Evolutionary conservation across 1,140 invertebrate species (phyloP), one percentile per base, ranked within the genome.

Genomic region (Drosophila tristis): DNA sequence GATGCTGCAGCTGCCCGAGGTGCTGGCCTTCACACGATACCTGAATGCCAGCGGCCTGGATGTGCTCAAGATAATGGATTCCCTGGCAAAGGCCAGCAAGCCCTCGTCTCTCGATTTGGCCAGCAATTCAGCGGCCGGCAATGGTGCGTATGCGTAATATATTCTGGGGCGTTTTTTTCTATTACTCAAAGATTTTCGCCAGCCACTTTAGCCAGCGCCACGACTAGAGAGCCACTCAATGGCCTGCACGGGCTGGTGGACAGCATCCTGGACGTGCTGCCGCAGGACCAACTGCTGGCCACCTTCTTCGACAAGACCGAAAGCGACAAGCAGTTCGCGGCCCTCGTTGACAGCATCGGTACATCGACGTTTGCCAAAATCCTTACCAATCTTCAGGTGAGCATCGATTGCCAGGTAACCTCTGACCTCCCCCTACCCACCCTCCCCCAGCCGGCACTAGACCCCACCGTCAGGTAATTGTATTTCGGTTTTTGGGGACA

Each of bases 271-370:
- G 85, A 87, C 23, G 51, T 77, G 11, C 31, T 91, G 74, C 90
- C 91, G 23, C 79, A 79, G 72, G 90, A 91, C 72, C 78, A 91
- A 61, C 86, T 91, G 49, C 51, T 87, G 42, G 75, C 80, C 44
- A 80, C 76, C 5, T 91, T 91, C 57, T 91, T 91, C 60, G 87
- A 91, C 29, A 90, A 91, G 59, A 75, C 80, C 44, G 89, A 91
- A 50, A 65, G 73, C 63, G 82, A 86, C 72, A 75, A 87, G 65
- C 81, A 87, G 54, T 91, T 91, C 48, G 64, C 78, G 26, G 73
- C 68, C 42, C 66, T 91, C 2, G 73, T 91, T 39, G 72, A 91
- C 29, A 90, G 78, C 64, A 77, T 91, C 48, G 80, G 81, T 61
- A 80, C 72, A 44, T 74, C 80, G 16, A 75, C 74, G 56, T 91